phyloP scores from a whole-genome alignment of 1,140 invertebrate species.

The Bathynomus jamesi region DNA sequence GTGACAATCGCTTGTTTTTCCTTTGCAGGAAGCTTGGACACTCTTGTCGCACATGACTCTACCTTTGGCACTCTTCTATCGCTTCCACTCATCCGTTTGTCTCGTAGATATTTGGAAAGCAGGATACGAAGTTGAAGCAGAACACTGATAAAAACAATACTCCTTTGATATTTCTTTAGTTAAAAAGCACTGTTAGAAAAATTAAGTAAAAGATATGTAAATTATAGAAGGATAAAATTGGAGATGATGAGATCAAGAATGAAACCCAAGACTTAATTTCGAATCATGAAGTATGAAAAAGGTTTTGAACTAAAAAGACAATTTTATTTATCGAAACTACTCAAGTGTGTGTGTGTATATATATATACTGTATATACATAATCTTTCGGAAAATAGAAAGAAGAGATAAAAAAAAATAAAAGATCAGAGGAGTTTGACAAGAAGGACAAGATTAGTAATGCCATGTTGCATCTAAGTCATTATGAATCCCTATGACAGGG shows the following conservation, averaged over 20 bases:
- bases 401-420: background rate
- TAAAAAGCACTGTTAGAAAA: background rate
- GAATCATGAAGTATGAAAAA: too few relatives aligned
- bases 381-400: too few relatives aligned
- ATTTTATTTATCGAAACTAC: too few relatives aligned
- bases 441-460: background rate
- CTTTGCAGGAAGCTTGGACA: constrained; percentile 52
- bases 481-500: background rate
- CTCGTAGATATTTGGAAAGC: constrained; percentile 76
- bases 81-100: constrained; percentile 75
- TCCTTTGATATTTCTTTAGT: background rate
- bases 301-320: too few relatives aligned
- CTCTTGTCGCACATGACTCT: constrained; percentile 67
- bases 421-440: background rate
- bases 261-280: too few relatives aligned
- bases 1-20: too few relatives aligned
- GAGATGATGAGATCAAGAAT: too few relatives aligned
- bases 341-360: too few relatives aligned
- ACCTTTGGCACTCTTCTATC: constrained; percentile 70
- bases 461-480: background rate
- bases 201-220: background rate
- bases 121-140: constrained; percentile 53
- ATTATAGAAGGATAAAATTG: too few relatives aligned
- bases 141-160: constrained; percentile 15
- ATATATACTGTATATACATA: too few relatives aligned